Percentiles rank a stretch among this genome's conserved stretches.
phyloP scores from a whole-genome alignment of 2,888 invertebrate species.

The Dryococelus australis region DNA sequence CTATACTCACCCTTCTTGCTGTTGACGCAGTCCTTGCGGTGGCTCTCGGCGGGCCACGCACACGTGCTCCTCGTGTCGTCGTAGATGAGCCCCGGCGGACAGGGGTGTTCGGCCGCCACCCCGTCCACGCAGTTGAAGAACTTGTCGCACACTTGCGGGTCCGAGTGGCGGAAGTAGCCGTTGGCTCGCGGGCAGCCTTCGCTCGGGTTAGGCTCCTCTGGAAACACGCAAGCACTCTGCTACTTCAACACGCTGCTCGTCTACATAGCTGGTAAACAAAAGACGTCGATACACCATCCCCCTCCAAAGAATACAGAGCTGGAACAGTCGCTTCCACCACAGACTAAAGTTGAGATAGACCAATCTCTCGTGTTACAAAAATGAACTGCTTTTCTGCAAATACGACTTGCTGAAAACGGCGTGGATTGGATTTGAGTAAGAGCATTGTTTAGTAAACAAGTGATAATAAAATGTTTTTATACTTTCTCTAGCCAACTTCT shows the following conservation, averaged over 20 bases:
- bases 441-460: no score
- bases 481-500: no score
- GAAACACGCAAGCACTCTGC: conserved; percentile 41
- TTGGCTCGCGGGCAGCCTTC: conserved; percentile 80
- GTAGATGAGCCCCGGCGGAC: conserved; percentile 79
- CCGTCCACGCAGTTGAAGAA: conserved; percentile 83
- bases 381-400: no score
- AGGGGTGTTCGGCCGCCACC: conserved; percentile 69
- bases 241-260: not conserved
- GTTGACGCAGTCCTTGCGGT: conserved; percentile 62
- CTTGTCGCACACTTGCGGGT: conserved; percentile 76
- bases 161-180: conserved; percentile 79
- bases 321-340: no score
- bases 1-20: conserved; percentile 61
- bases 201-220: conserved; percentile 77
- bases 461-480: no score
- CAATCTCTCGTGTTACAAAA: not conserved
- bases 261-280: no score
- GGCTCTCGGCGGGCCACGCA: conserved; percentile 74
- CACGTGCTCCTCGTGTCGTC: conserved; percentile 77
- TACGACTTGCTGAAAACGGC: no score
- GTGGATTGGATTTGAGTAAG: no score
- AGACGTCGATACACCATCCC: no score
- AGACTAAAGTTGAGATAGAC: no score
- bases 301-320: not conserved